Evolutionary conservation across 2,888 invertebrate genomes (phyloP).

Genomic region (Helicoverpa assulta): DNA sequence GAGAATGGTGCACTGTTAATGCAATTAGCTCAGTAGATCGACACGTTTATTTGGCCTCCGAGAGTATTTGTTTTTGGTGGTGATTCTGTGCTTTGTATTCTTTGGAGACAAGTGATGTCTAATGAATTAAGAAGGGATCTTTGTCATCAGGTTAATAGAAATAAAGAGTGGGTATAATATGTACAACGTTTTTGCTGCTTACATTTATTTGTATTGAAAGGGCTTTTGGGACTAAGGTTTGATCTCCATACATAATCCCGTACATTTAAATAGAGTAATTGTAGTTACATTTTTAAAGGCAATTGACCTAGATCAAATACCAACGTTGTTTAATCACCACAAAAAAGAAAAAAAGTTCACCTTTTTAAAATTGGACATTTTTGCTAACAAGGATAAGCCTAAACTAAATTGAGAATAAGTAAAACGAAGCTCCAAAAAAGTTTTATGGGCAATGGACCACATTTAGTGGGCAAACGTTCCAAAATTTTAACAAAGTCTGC

Average conservation of each 20-base stretch:
- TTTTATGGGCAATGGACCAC: slow-evolving; percentile 17
- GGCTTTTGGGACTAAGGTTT: no score
- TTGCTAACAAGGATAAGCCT: neutral
- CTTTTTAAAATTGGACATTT: neutral
- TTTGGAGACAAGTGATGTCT: neutral
- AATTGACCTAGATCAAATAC: no score
- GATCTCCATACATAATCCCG: no score
- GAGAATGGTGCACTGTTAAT: slow-evolving; percentile 32
- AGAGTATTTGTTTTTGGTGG: neutral
- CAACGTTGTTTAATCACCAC: no score
- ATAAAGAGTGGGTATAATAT: no score
- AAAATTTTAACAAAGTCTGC: slow-evolving; percentile 49
- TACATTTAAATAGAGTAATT: no score
- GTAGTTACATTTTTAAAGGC: no score
- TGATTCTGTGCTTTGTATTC: neutral
- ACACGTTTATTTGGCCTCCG: neutral
- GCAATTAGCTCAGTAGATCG: slow-evolving; percentile 20
- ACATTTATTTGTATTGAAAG: no score
- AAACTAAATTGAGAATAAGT: slow-evolving; percentile 23
- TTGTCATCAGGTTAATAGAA: neutral
- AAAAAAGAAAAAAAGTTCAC: neutral
- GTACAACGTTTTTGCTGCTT: no score
- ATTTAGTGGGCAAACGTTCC: slow-evolving; percentile 21
- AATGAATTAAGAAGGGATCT: neutral
- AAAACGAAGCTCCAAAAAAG: slow-evolving; percentile 9